Base-by-base conservation (phyloP, 2,888 invertebrate species). In the Empis stercorea region DNA sequence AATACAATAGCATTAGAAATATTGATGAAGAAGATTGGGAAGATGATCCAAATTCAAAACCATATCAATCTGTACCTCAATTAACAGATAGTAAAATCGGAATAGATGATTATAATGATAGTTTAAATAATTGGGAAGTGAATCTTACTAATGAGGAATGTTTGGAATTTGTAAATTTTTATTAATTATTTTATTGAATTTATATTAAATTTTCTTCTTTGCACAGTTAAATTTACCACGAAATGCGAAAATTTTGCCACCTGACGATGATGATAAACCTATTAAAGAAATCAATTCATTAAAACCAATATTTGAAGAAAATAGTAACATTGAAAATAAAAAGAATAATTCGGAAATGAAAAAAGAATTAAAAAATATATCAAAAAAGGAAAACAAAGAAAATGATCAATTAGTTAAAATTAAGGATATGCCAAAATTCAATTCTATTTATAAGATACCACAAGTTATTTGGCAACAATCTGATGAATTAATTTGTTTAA, bases 381-480 rank as follows among this genome's bases (percentile, higher is more conserved):
- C 4, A 5, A 5, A 20, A 20, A 20, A 20, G 4, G 4, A 20
- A 20, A 20, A 20, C 2, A 27, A 27, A 7, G 34, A 34, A 34
- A 34, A 5, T 4, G 2, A n/a, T 3, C n/a, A n/a, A 27, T 27
- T 27, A 20, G 7, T 4, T 7, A n/a, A 34, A n/a, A 4, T 34
- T 4, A 6, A 34, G 7, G 34, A 34, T 55, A 60, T 47, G 46
- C 58, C 58, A 5, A 36, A 50, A 6, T 43, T 61, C 5, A 56
- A 47, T 40, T 30, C 51, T 3, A 49, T 56, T 11, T 44, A 57
- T 44, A 58, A 59, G 50, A 55, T 55, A 11, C 62, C 61, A 13
- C 41, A 45, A 11, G 58, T 59, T 34, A 52, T 51, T 17, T 62
- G 62, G 62, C 57, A 59, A 36, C 57, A 62, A 47, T 57, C 60